phyloP scores from a whole-genome alignment of 2,113 vertebrate species.

The Phalacrocorax aristotelis region DNA sequence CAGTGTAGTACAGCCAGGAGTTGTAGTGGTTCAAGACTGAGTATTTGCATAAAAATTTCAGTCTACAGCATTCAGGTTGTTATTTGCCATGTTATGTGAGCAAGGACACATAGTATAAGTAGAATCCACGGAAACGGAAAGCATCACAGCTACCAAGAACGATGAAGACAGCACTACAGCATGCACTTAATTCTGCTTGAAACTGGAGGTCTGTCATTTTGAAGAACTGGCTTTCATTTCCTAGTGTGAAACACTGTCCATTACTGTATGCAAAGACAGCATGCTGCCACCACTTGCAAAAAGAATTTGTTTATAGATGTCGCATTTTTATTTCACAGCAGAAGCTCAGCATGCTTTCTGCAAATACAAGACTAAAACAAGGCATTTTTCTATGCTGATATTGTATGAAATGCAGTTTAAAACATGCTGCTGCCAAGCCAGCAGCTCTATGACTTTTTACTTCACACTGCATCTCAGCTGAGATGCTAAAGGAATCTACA shows the following conservation, averaged over 20 bases:
- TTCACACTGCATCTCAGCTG: not conserved
- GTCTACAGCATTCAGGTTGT: not conserved
- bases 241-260: not conserved
- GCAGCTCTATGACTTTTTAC: not conserved
- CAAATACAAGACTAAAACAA: not conserved
- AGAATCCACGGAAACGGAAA: not conserved
- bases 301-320: not conserved
- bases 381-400: not conserved
- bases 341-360: not conserved
- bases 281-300: not conserved
- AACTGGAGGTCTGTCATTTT: not conserved
- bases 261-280: not conserved
- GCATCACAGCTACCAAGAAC: not conserved
- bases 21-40: not conserved
- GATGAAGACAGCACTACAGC: not conserved
- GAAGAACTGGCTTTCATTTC: not conserved
- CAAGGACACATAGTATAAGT: not conserved
- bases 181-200: not conserved
- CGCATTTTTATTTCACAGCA: fast-evolving
- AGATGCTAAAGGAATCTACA: not conserved
- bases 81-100: not conserved
- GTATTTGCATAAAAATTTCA: not conserved
- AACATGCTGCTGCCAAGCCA: not conserved
- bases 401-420: not conserved
- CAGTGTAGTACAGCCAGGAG: not conserved